Evolutionary conservation across 2,113 vertebrate genomes (phyloP).

Genomic region (Oxygymnocypris stewartii): DNA sequence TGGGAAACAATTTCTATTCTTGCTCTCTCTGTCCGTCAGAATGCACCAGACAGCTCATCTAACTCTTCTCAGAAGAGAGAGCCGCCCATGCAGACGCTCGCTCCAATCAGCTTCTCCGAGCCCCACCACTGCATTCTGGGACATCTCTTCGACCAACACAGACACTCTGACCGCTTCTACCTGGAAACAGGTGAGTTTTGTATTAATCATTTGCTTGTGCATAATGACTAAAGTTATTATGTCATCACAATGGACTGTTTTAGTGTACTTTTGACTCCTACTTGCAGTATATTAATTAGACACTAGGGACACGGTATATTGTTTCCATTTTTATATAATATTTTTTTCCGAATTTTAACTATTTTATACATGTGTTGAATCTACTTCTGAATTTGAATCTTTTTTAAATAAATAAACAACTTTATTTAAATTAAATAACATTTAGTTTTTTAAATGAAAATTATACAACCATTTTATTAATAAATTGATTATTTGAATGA

Average conservation of each 20-base stretch:
- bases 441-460: too few species aligned
- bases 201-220: neutral
- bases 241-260: neutral
- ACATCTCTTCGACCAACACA: slow-evolving; percentile 84
- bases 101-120: slow-evolving; percentile 83
- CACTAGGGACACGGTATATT: neutral
- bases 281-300: neutral
- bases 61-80: slow-evolving; percentile 76
- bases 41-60: slow-evolving; percentile 76
- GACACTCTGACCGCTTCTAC: slow-evolving; percentile 82
- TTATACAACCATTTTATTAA: too few species aligned
- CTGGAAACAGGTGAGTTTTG: slow-evolving; percentile 82
- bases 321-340: neutral
- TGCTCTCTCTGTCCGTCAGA: slow-evolving; percentile 59
- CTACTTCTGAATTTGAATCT: too few species aligned
- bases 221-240: neutral
- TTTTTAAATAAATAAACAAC: too few species aligned
- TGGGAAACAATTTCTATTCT: slow-evolving; percentile 2
- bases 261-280: neutral
- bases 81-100: slow-evolving; percentile 71
- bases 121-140: slow-evolving; percentile 86
- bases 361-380: neutral
- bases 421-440: too few species aligned
- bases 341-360: neutral
- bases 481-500: too few species aligned